Percentiles rank a stretch among this genome's conserved stretches.
Conservation (phyloP, 2,113 vertebrate genomes). For the Ptychochromis oligacanthus region DNA sequence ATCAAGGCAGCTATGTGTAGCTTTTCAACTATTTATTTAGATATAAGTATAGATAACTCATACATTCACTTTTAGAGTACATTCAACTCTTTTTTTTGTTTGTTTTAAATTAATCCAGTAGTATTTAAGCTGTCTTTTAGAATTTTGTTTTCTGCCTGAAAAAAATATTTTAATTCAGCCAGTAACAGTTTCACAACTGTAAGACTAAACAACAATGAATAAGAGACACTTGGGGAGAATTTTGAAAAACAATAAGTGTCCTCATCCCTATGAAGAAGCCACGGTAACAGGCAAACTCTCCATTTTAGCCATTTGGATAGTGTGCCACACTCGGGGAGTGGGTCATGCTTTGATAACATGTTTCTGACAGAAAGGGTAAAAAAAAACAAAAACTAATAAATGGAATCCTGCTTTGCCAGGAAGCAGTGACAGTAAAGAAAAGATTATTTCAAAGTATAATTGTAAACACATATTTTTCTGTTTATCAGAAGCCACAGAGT, state of each 20-base stretch:
- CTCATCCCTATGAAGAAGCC: background rate
- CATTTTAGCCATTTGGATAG: background rate
- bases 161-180: background rate
- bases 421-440: background rate
- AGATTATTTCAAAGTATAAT: background rate
- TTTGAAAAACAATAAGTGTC: background rate
- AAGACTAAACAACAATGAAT: background rate
- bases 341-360: background rate
- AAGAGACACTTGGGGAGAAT: background rate
- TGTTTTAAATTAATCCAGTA: too few species aligned
- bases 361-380: background rate
- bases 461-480: background rate
- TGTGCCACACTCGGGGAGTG: background rate
- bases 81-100: too few species aligned
- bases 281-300: too few species aligned
- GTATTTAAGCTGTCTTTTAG: too few species aligned
- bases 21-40: background rate
- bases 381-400: background rate
- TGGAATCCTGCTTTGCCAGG: background rate
- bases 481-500: background rate
- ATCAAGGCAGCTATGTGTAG: background rate
- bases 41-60: background rate
- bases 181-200: background rate
- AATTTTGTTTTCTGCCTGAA: background rate
- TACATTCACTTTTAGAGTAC: too few species aligned